These are phyloP conservation scores for Papilio machaon DNA, from an alignment of 1,140 invertebrate genomes.

Conservation along the genomic window DNA sequence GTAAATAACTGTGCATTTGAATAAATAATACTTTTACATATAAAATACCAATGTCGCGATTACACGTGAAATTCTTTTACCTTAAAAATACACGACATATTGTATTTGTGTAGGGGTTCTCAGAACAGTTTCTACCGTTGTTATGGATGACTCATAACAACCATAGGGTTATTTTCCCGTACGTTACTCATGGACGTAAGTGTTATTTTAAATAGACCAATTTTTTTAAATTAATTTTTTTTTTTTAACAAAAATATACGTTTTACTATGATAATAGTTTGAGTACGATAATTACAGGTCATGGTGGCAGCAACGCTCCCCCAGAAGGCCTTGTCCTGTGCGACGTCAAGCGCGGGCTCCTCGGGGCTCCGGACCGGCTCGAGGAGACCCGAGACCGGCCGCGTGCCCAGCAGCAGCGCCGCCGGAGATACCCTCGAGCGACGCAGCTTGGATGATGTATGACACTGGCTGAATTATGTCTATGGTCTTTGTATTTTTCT, in stretches of 20 bases:
- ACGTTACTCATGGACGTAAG: not conserved
- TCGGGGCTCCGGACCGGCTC: constrained; percentile 77
- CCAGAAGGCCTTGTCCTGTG: constrained; percentile 80
- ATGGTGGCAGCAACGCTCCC: constrained; percentile 69
- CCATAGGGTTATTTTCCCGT: not conserved
- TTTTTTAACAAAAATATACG: not conserved
- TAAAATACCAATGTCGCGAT: not conserved
- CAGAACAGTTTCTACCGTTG: not conserved
- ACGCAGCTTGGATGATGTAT: constrained; percentile 67
- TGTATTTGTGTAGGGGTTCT: not conserved
- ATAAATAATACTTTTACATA: too few species aligned
- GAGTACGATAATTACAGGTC: constrained; percentile 57
- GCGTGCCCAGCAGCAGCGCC: constrained; percentile 75
- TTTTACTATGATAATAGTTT: constrained; percentile 30
- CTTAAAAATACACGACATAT: not conserved
- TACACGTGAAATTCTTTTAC: not conserved
- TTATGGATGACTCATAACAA: constrained; percentile 3
- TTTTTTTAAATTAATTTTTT: not conserved
- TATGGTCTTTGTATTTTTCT: not conserved
- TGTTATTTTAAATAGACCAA: not conserved
- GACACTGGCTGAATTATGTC: not conserved
- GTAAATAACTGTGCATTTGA: too few species aligned
- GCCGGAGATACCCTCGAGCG: constrained; percentile 74
- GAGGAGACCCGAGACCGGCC: constrained; percentile 74
- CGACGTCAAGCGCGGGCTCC: constrained; percentile 78